Conservation (phyloP, 2,888 invertebrate species). For the Phortica magna region DNA sequence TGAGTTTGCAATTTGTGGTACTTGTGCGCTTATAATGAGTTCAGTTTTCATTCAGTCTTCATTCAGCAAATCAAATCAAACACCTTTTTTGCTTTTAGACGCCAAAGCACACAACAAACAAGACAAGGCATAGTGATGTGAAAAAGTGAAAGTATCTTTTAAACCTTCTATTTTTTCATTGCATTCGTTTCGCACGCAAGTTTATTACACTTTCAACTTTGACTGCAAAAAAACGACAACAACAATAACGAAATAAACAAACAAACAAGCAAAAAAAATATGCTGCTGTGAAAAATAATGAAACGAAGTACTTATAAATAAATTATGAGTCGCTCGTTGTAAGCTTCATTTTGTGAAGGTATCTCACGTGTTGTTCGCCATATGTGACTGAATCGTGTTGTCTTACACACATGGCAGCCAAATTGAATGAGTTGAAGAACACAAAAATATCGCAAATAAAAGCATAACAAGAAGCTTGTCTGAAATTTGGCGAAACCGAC, state of each 20-base stretch:
- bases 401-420: neutral
- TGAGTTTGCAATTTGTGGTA: conserved; percentile 4
- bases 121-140: neutral
- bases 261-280: neutral
- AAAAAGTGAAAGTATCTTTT: conserved; percentile 12
- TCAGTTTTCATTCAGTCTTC: neutral
- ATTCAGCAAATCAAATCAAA: conserved; percentile 6
- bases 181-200: conserved; percentile 63
- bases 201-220: conserved; percentile 66
- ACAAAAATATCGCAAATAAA: too few relatives aligned
- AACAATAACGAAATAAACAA: neutral
- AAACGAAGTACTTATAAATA: conserved; percentile 6
- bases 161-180: neutral
- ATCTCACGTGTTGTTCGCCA: neutral
- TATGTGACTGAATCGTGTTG: neutral
- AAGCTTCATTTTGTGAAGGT: neutral
- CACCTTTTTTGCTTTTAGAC: neutral
- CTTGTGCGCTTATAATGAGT: neutral
- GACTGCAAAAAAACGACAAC: conserved; percentile 43
- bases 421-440: too few relatives aligned
- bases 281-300: neutral
- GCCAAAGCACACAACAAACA: neutral
- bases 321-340: neutral
- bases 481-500: too few relatives aligned
- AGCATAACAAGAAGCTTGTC: too few relatives aligned